These are phyloP conservation scores for Buphagus erythrorhynchus DNA, from an alignment of 2,797 vertebrate species.

Conservation along the genomic window DNA sequence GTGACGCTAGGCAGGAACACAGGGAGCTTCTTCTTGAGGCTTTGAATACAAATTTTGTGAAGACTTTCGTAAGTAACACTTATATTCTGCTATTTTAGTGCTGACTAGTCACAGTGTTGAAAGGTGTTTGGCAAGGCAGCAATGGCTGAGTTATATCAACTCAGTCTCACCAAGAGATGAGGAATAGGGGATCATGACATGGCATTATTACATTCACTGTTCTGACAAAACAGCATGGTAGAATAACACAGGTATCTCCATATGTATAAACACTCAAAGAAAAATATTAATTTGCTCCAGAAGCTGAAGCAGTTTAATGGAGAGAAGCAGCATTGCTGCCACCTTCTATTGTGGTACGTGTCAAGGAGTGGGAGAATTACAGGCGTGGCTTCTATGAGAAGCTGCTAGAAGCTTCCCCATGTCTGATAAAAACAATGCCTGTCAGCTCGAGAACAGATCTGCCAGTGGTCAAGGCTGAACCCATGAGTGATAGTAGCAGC, in stretches of 20 bases:
- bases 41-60: not conserved
- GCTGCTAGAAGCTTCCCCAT: not conserved
- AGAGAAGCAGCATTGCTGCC: not conserved
- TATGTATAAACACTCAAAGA: not conserved
- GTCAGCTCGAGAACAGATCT: not conserved
- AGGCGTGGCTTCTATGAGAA: not conserved
- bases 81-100: not conserved
- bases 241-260: not conserved
- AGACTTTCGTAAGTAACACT: not conserved
- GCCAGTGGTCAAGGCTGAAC: not conserved
- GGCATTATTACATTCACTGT: not conserved
- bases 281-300: not conserved
- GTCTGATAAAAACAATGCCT: not conserved
- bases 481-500: not conserved
- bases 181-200: not conserved
- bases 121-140: not conserved
- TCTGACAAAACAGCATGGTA: not conserved
- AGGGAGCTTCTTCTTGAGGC: not conserved
- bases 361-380: not conserved
- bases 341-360: not conserved
- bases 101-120: not conserved
- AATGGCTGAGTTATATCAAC: not conserved
- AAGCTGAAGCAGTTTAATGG: not conserved
- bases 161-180: not conserved
- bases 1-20: not conserved